A percentile compares a stretch with the other conserved stretches of the same genome.
Evolutionary conservation across 2,113 vertebrate genomes (phyloP).

Genomic region (Etia nguti): DNA sequence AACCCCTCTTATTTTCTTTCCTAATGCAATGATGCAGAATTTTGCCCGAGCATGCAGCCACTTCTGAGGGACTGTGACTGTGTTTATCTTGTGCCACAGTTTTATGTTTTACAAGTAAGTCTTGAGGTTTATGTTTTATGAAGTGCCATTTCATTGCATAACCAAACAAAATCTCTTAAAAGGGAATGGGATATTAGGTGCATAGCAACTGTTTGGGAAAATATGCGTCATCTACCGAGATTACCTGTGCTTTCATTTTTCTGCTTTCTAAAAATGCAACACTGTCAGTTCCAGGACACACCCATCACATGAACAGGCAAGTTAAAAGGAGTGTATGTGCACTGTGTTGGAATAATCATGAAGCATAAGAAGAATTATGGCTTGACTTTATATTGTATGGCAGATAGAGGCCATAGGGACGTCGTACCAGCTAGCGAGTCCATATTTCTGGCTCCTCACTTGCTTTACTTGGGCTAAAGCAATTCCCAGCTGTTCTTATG

Average conservation of each 20-base stretch:
- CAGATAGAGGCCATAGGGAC: slow-evolving; percentile 21
- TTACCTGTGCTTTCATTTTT: slow-evolving; percentile 44
- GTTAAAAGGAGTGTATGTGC: slow-evolving; percentile 45
- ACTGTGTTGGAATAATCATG: slow-evolving; percentile 7
- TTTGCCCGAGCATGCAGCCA: background rate
- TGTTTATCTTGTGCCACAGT: background rate
- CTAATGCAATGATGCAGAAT: background rate
- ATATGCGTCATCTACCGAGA: slow-evolving; percentile 43
- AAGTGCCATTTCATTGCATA: slow-evolving; percentile 1
- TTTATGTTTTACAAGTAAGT: background rate
- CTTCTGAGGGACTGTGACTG: background rate
- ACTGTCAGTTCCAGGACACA: slow-evolving; percentile 36
- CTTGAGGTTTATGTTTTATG: background rate
- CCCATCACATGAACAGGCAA: slow-evolving; percentile 66
- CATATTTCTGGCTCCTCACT: slow-evolving; percentile 51
- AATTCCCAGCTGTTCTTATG: slow-evolving; percentile 66
- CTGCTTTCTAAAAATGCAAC: slow-evolving; percentile 16
- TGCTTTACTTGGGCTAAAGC: slow-evolving; percentile 44
- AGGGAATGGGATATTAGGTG: background rate
- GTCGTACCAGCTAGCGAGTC: slow-evolving; percentile 42
- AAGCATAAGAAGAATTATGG: slow-evolving; percentile 29
- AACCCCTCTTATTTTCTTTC: background rate
- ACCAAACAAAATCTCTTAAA: background rate
- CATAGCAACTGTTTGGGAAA: slow-evolving; percentile 8
- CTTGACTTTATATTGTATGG: slow-evolving; percentile 7